Evolutionary conservation across 1,140 invertebrate species (phyloP).

Genomic region (Periplaneta americana): DNA sequence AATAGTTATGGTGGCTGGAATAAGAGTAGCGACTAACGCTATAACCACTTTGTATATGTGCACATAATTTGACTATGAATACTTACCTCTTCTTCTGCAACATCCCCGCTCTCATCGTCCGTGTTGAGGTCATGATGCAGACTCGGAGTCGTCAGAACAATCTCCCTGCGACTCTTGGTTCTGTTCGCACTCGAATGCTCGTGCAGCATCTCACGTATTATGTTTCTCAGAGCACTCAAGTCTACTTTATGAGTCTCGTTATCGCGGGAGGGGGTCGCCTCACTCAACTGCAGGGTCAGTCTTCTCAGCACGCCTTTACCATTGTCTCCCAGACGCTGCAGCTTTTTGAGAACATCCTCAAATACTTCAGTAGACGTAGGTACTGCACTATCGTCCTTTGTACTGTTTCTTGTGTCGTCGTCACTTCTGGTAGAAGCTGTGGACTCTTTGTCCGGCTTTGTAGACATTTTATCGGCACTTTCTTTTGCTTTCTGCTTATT

Average conservation of each 20-base stretch:
- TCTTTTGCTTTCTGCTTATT: background rate
- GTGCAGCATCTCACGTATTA: background rate
- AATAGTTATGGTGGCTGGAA: too few relatives aligned
- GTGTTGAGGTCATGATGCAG: constrained; percentile 41
- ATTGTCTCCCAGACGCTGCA: constrained; percentile 46
- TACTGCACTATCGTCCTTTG: constrained; percentile 7
- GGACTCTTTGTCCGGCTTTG: background rate
- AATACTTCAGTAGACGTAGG: constrained; percentile 50
- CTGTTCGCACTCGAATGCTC: background rate
- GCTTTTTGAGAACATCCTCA: constrained; percentile 47
- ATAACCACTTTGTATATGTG: too few relatives aligned
- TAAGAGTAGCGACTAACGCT: too few relatives aligned
- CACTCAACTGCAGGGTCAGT: constrained; percentile 38
- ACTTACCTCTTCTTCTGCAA: constrained; percentile 52
- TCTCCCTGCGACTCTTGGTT: background rate
- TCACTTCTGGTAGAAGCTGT: background rate
- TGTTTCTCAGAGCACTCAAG: background rate
- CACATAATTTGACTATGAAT: too few relatives aligned
- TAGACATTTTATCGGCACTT: background rate
- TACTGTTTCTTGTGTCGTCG: background rate
- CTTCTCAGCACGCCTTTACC: constrained; percentile 44
- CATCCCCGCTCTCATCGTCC: constrained; percentile 52
- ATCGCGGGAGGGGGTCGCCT: constrained; percentile 14
- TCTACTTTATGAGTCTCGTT: background rate
- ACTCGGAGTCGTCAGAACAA: background rate